These are phyloP conservation scores for Leucophenga varia DNA, from an alignment of 1,140 invertebrate species.

Conservation along the genomic window DNA sequence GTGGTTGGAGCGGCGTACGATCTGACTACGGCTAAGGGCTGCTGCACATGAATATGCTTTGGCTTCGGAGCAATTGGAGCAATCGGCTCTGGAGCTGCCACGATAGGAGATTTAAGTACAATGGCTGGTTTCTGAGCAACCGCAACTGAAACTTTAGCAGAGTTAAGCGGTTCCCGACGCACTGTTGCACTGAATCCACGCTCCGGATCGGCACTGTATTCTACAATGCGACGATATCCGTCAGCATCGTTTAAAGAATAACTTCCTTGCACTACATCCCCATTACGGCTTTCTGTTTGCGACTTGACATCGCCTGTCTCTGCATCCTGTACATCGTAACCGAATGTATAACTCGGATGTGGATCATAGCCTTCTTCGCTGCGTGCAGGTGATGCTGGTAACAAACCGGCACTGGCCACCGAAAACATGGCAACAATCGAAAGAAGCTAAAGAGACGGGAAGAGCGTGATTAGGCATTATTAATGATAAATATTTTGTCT, in stretches of 20 bases:
- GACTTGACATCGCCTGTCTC: constrained; percentile 62
- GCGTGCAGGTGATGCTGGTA: constrained; percentile 14
- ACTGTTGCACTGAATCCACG: constrained; percentile 56
- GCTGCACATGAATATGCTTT: constrained; percentile 15
- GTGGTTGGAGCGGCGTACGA: constrained; percentile 28
- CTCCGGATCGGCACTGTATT: constrained; percentile 50
- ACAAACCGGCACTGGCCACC: constrained; percentile 20
- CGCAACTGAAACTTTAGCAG: constrained; percentile 9
- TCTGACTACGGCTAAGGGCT: constrained; percentile 23
- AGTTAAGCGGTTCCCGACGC: constrained; percentile 48
- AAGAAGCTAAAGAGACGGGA: constrained; percentile 8
- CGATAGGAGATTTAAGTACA: constrained; percentile 14
- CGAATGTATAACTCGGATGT: constrained; percentile 60
- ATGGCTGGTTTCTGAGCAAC: background rate
- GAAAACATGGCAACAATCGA: constrained; percentile 18
- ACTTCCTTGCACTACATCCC: constrained; percentile 63
- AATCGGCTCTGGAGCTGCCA: constrained; percentile 8
- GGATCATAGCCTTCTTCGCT: constrained; percentile 39
- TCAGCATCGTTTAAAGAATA: constrained; percentile 51
- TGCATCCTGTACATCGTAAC: constrained; percentile 59
- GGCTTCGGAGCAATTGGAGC: constrained; percentile 9
- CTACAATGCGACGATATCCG: constrained; percentile 50
- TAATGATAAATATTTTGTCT: background rate
- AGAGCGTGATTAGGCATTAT: background rate
- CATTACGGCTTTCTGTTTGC: constrained; percentile 61